Percentiles rank a stretch among this genome's conserved stretches.
Conservation (phyloP, 2,888 invertebrate genomes). For the Trichogramma dendrolimi region DNA sequence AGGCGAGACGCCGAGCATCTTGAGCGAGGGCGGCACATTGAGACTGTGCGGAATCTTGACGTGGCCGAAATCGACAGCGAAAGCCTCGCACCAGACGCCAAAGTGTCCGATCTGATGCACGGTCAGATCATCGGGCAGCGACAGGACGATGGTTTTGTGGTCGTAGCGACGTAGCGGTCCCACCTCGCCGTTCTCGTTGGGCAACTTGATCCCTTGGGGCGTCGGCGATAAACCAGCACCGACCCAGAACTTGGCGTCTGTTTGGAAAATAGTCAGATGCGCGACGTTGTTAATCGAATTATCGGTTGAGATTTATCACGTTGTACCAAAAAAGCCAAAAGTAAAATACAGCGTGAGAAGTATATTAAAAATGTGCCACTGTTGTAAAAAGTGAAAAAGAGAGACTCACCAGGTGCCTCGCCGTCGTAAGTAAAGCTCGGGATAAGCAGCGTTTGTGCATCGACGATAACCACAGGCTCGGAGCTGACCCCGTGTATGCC, state of each 20-base stretch:
- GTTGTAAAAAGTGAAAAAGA: no score
- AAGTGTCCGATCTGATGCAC: constrained; percentile 91
- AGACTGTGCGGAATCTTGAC: constrained; percentile 67
- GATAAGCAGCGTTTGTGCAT: constrained; percentile 86
- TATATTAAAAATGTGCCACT: no score
- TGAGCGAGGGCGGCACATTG: constrained; percentile 85
- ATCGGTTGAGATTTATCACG: no score
- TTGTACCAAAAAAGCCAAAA: no score
- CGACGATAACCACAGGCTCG: constrained; percentile 83
- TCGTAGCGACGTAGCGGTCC: constrained; percentile 75
- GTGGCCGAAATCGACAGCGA: constrained; percentile 89
- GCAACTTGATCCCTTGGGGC: constrained; percentile 77
- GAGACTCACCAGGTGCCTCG: constrained; percentile 75
- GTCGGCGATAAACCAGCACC: constrained; percentile 78
- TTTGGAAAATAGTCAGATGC: constrained; percentile 11
- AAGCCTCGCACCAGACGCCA: constrained; percentile 90
- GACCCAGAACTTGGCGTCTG: constrained; percentile 93
- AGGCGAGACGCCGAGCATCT: constrained; percentile 89
- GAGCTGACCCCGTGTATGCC: constrained; percentile 83
- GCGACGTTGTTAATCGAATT: neutral
- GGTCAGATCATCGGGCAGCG: constrained; percentile 82
- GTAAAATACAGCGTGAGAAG: no score
- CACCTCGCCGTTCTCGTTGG: constrained; percentile 87
- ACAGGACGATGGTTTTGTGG: constrained; percentile 82
- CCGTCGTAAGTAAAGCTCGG: constrained; percentile 91